Base-by-base conservation (phyloP, 2,797 vertebrate species). In the Bovichtus variegatus region DNA sequence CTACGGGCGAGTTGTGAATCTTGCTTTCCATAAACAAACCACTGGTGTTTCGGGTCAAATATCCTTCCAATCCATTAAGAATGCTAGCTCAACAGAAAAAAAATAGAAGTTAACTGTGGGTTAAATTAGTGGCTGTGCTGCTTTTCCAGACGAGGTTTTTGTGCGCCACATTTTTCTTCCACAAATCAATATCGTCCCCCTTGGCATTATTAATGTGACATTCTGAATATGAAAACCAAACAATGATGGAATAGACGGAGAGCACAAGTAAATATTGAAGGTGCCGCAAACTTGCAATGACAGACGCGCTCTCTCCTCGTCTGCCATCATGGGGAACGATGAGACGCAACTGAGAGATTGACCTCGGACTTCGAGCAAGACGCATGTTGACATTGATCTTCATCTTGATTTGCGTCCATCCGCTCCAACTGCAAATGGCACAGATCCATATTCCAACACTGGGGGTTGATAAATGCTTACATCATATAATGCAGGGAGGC, bases 151-250 rank as follows among this genome's bases (percentile, higher is more conserved):
- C 23, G 16, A 5, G 50, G 16, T 21, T 53, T n/a, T 67, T 59
- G 19, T 74, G 74, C 71, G 25, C n/a, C 19, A 61, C n/a, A 53
- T 49, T 78, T 43, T 19, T 29, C 31, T 53, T 1, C 12, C 58
- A 70, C 50, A 49, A 72, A 83, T 83, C 60, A 64, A 77, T 71
- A 62, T 6, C 0, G 2, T 60, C 62, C 47, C 59, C 40, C 31
- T 16, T 18, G 43, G 47, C 53, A n/a, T 61, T 80, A 73, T 60
- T 74, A 67, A 64, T 54, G 19, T 70, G 60, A 68, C 78, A 80
- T 59, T 76, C 29, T 38, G 49, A 64, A 60, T 67, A 47, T 72
- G 51, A 82, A 82, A 80, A 51, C 13, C 11, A 60, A 82, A 76
- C 71, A 51, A 31, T 36, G 64, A 74, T 47, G 71, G 47, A 78